phyloP scores from a whole-genome alignment of 2,888 invertebrate genomes.

The Unio pictorum region DNA sequence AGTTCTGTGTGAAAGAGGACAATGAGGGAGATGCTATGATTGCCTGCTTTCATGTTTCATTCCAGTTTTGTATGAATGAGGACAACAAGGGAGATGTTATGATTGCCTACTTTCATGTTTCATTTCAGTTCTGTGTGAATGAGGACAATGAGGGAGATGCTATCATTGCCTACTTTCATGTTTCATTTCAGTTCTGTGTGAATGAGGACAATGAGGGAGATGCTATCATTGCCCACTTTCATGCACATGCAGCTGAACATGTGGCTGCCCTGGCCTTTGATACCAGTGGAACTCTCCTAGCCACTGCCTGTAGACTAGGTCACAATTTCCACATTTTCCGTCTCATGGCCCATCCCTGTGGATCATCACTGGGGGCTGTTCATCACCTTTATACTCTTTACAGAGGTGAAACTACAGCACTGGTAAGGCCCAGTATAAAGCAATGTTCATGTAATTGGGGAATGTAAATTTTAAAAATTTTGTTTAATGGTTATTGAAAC shows the following conservation, averaged over 20 bases:
- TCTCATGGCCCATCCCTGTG: constrained; percentile 92
- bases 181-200: too few relatives aligned
- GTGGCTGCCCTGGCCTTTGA: constrained; percentile 93
- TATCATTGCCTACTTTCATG: too few relatives aligned
- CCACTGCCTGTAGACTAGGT: constrained; percentile 92
- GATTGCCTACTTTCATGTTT: too few relatives aligned
- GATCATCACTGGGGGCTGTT: constrained; percentile 82
- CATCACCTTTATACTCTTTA: constrained; percentile 95
- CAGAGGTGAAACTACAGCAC: constrained; percentile 95
- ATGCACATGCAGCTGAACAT: constrained; percentile 83
- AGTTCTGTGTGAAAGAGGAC: constrained; percentile 77
- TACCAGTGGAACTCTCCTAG: constrained; percentile 87
- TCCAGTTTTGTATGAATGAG: too few relatives aligned
- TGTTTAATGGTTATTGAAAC: too few relatives aligned
- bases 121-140: too few relatives aligned
- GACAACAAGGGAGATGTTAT: too few relatives aligned
- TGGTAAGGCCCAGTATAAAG: constrained; percentile 75
- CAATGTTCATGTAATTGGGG: background rate
- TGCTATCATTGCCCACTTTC: constrained; percentile 67
- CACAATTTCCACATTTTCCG: constrained; percentile 97
- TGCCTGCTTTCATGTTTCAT: constrained; percentile 74
- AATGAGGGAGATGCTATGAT: constrained; percentile 76
- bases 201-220: too few relatives aligned
- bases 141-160: too few relatives aligned
- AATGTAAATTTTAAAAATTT: background rate